Evolutionary conservation across 2,888 invertebrate genomes (phyloP).

Genomic region (Stenoptilia bipunctidactyla): DNA sequence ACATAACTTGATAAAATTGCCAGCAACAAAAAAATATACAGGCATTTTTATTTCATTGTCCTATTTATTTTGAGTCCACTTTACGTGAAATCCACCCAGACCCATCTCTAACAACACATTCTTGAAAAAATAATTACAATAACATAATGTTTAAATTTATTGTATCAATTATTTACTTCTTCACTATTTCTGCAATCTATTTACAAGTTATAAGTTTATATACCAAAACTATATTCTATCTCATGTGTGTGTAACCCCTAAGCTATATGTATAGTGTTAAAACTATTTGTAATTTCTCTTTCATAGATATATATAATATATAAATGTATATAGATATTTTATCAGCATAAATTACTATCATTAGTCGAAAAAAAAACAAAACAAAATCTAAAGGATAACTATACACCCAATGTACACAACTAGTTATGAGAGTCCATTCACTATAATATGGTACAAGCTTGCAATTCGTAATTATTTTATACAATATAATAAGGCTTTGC

Average conservation of each 20-base stretch:
- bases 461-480: conserved; percentile 44
- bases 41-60: conserved; percentile 31
- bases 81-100: conserved; percentile 11
- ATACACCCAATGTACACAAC: conserved; percentile 69
- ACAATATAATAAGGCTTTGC: conserved; percentile 57
- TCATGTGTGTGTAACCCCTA: conserved; percentile 62
- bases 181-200: conserved; percentile 59
- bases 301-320: conserved; percentile 52
- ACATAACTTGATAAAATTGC: conserved; percentile 40
- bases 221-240: conserved; percentile 65
- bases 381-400: conserved; percentile 57
- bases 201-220: conserved; percentile 63
- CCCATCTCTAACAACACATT: conserved; percentile 31
- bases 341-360: conserved; percentile 69
- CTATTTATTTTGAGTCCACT: conserved; percentile 23
- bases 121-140: conserved; percentile 56
- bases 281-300: conserved; percentile 66
- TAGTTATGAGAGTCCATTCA: conserved; percentile 50
- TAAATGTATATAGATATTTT: conserved; percentile 58
- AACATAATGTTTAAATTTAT: conserved; percentile 60
- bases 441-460: conserved; percentile 61
- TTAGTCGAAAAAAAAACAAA: conserved; percentile 50
- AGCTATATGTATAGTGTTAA: conserved; percentile 67
- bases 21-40: conserved; percentile 44
- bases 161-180: conserved; percentile 62